Percentiles rank a stretch among this genome's conserved stretches.
phyloP scores from a whole-genome alignment of 2,797 vertebrate genomes.

The Acomys russatus region DNA sequence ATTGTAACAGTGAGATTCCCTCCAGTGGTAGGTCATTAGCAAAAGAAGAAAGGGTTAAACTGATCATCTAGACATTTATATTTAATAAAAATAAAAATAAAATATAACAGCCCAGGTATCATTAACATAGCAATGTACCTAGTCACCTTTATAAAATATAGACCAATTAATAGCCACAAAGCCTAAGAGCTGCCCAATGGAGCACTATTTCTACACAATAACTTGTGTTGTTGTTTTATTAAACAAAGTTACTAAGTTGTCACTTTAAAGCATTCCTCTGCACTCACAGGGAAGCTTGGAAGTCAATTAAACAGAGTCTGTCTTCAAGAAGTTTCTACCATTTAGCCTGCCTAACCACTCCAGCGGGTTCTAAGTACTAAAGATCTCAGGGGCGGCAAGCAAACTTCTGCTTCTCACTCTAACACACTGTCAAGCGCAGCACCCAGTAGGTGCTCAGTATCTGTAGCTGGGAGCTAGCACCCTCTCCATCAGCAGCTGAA shows the following conservation, averaged over 20 bases:
- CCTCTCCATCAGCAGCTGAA: not conserved
- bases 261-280: not conserved
- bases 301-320: not conserved
- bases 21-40: slow-evolving; percentile 8
- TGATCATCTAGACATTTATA: not conserved
- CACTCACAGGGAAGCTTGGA: not conserved
- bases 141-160: slow-evolving; percentile 29
- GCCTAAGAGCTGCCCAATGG: not conserved
- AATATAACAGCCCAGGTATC: not conserved
- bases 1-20: not conserved
- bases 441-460: not conserved
- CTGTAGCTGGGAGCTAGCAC: not conserved
- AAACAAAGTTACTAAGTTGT: not conserved
- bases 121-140: not conserved
- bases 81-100: slow-evolving; percentile 54
- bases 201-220: not conserved
- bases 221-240: slow-evolving; percentile 5
- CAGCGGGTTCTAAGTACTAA: not conserved
- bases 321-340: not conserved
- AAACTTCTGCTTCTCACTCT: not conserved
- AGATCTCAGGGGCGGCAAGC: not conserved
- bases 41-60: slow-evolving; percentile 17
- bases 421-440: not conserved
- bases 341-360: not conserved
- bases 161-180: slow-evolving; percentile 7